Conservation (phyloP, 1,140 invertebrate species). For the Diploscapter pachys region DNA sequence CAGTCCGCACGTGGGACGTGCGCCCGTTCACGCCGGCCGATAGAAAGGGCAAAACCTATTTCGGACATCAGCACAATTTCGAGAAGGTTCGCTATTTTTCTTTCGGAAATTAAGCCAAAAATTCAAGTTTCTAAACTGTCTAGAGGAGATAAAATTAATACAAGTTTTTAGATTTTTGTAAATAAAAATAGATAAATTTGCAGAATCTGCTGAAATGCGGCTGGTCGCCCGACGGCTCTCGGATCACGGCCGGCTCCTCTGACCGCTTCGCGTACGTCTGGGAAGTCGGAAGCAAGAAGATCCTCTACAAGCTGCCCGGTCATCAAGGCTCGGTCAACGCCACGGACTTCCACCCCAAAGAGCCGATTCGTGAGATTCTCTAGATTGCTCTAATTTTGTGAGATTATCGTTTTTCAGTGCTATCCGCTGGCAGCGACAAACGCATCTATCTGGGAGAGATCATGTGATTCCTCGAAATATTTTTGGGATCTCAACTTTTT, state of each 20-base stretch:
- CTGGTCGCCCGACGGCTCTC: constrained; percentile 80
- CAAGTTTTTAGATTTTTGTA: too few species aligned
- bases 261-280: constrained; percentile 94
- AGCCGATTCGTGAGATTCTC: constrained; percentile 75
- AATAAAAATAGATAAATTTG: constrained; percentile 38
- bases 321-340: constrained; percentile 96
- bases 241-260: constrained; percentile 83
- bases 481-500: too few species aligned
- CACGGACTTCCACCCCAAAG: constrained; percentile 88
- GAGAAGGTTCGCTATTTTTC: constrained; percentile 73
- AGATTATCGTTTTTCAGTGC: constrained; percentile 66
- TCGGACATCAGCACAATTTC: constrained; percentile 94
- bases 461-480: neutral
- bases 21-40: constrained; percentile 76
- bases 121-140: too few species aligned
- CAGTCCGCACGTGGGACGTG: constrained; percentile 71
- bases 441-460: constrained; percentile 85
- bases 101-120: too few species aligned
- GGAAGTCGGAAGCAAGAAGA: constrained; percentile 73
- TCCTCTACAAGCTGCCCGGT: constrained; percentile 93
- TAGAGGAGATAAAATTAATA: too few species aligned
- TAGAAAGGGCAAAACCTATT: constrained; percentile 85
- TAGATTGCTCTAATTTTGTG: constrained; percentile 10
- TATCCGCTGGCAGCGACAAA: constrained; percentile 92
- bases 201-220: constrained; percentile 76